Base-by-base conservation (phyloP, 1,140 invertebrate species). In the Camponotus floridanus region DNA sequence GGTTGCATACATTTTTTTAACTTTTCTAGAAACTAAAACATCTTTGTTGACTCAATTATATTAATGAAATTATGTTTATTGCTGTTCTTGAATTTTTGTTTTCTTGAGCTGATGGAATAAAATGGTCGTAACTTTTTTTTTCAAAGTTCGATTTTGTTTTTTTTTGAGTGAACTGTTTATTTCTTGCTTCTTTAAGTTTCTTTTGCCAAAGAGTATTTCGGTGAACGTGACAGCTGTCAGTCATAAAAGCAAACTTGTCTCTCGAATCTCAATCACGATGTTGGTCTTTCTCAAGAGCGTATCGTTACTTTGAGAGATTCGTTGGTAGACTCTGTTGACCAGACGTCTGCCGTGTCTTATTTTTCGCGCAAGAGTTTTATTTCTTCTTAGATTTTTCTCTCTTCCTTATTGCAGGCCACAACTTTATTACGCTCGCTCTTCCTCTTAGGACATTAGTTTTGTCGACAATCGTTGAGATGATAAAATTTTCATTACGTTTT, bases 341-440 rank as follows among this genome's bases (percentile, higher is more conserved):
- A 68, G 26, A 42, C 36, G 79, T 76, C 71, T 36, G 3, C 31
- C 42, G n/a, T 2, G 45, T 51, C 61, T 51, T 11, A 42, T 65
- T 65, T 83, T 62, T 55, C 31, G 7, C 74, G 18, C 11, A 21
- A 33, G 39, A 26, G 21, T 87, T 88, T 85, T 88, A 87, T 85
- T 87, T 79, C 80, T 83, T 74, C 51, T 48, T 42, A 15, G 33
- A 11, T 79, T 86, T 73, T 68, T 67, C 59, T 85, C 88, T 62
- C 73, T 55, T 39, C 36, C 68, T 88, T 88, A 88, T 88, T 80
- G 80, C 79, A 26, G 21, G 11, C 11, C 39, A 61, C 45, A 78
- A 78, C 62, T 85, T 65, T 21, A 55, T 84, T 15, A 51, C 15
- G 57, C 31, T 78, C 33, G 26, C 45, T 21, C 45, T 85, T 65